Percentiles rank a stretch among this genome's conserved stretches.
These are phyloP conservation scores for Lacerta viridis DNA, from an alignment of 2,797 vertebrate genomes.

Conservation along the genomic window DNA sequence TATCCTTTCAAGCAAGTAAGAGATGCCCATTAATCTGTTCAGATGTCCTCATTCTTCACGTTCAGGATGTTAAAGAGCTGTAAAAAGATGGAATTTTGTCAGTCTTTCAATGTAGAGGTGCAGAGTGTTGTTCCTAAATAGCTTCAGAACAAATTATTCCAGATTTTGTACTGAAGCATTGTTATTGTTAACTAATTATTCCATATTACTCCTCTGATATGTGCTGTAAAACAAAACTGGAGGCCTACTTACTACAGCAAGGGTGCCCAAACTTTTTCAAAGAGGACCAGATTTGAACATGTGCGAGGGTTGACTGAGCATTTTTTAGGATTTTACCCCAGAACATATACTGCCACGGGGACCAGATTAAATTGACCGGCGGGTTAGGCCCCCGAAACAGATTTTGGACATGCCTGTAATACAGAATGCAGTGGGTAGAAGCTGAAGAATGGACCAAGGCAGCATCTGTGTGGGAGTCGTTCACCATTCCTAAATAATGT, in stretches of 20 bases:
- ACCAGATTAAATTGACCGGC: too few species aligned
- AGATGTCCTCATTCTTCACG: not conserved
- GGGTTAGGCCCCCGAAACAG: too few species aligned
- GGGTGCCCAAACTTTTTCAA: too few species aligned
- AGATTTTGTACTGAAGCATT: not conserved
- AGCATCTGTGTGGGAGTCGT: not conserved
- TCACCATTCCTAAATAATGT: not conserved
- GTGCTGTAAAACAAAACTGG: not conserved
- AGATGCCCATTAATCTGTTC: not conserved
- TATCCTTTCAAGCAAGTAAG: conserved; percentile 26
- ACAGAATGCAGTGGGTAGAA: not conserved
- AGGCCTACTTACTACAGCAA: not conserved
- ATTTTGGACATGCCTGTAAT: too few species aligned
- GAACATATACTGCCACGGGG: too few species aligned
- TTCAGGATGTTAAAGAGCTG: not conserved
- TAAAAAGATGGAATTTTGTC: not conserved
- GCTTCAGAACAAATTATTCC: not conserved
- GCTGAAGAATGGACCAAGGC: not conserved
- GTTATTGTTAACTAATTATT: not conserved
- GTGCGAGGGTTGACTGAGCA: too few species aligned
- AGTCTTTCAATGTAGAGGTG: not conserved
- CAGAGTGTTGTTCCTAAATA: not conserved
- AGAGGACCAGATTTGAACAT: too few species aligned
- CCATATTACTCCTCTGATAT: not conserved
- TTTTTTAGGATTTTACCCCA: too few species aligned